Evolutionary conservation across 2,888 invertebrate genomes (phyloP).

Genomic region (Elmis aenea): DNA sequence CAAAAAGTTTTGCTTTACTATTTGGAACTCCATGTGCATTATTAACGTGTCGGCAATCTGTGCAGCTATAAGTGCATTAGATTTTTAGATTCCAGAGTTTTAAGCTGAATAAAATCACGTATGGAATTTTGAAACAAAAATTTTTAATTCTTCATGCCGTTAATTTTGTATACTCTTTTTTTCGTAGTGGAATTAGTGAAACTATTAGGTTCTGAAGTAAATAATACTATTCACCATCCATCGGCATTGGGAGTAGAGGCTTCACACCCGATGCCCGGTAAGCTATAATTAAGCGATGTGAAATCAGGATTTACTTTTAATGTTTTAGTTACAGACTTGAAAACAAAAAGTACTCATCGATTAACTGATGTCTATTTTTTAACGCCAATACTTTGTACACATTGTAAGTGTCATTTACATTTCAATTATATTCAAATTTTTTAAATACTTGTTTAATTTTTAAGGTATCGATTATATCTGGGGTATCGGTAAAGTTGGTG

Average conservation of each 20-base stretch:
- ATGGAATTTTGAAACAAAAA: too few species aligned
- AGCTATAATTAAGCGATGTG: slow-evolving; percentile 2
- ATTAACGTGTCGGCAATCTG: too few species aligned
- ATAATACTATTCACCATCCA: slow-evolving; percentile 44
- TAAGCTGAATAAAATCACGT: too few species aligned
- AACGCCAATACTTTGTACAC: slow-evolving; percentile 52
- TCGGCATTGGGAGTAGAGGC: slow-evolving; percentile 41
- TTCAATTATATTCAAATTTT: neutral
- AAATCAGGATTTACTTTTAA: neutral
- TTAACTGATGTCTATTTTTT: slow-evolving; percentile 50
- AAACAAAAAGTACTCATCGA: slow-evolving; percentile 38
- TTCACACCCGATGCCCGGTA: slow-evolving; percentile 26
- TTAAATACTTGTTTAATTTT: slow-evolving; percentile 8
- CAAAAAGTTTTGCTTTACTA: too few species aligned
- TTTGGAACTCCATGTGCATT: too few species aligned
- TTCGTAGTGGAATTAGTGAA: slow-evolving; percentile 42
- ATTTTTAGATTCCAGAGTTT: too few species aligned
- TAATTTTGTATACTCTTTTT: slow-evolving; percentile 8
- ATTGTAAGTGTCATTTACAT: slow-evolving; percentile 48
- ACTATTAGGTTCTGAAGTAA: slow-evolving; percentile 41
- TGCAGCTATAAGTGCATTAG: too few species aligned
- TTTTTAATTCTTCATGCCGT: too few species aligned
- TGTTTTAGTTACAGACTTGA: slow-evolving; percentile 13
- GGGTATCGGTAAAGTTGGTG: slow-evolving; percentile 56
- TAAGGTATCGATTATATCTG: slow-evolving; percentile 61